phyloP scores from a whole-genome alignment of 2,888 invertebrate genomes.

The Odontomyia ornata region DNA sequence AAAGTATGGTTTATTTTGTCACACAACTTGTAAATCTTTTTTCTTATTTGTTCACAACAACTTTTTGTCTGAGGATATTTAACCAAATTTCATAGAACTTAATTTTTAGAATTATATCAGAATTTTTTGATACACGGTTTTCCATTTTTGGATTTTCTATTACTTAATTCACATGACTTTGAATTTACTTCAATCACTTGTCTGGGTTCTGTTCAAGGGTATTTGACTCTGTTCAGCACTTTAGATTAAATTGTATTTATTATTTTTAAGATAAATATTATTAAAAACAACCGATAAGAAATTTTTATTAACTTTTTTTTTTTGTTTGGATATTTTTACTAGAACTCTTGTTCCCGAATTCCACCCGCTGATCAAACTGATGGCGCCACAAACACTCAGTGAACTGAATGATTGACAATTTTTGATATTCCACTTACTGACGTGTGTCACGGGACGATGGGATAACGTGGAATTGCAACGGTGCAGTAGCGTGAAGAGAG shows the following conservation, averaged over 20 bases:
- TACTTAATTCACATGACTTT: too few relatives aligned
- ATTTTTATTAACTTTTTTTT: background rate
- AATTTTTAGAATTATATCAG: constrained; percentile 11
- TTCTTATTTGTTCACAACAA: background rate
- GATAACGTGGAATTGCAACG: constrained; percentile 38
- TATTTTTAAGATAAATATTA: too few relatives aligned
- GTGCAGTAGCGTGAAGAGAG: constrained; percentile 12
- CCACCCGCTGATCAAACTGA: constrained; percentile 32
- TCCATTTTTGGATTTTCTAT: constrained; percentile 28
- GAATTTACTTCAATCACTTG: too few relatives aligned
- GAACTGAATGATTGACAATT: constrained; percentile 45
- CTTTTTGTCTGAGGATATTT: constrained; percentile 27
- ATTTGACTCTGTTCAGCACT: too few relatives aligned
- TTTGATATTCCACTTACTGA: constrained; percentile 44
- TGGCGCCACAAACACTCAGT: constrained; percentile 42
- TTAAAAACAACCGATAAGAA: background rate
- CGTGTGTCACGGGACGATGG: constrained; percentile 43
- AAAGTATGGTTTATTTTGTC: too few relatives aligned
- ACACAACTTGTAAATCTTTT: too few relatives aligned
- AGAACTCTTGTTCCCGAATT: background rate
- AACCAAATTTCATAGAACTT: constrained; percentile 27
- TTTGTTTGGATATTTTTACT: background rate
- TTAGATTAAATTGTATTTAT: too few relatives aligned
- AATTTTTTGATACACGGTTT: constrained; percentile 7
- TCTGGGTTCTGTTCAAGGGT: too few relatives aligned